Evolutionary conservation across 2,113 vertebrate genomes (phyloP).

Genomic region (Sylvietta virens): DNA sequence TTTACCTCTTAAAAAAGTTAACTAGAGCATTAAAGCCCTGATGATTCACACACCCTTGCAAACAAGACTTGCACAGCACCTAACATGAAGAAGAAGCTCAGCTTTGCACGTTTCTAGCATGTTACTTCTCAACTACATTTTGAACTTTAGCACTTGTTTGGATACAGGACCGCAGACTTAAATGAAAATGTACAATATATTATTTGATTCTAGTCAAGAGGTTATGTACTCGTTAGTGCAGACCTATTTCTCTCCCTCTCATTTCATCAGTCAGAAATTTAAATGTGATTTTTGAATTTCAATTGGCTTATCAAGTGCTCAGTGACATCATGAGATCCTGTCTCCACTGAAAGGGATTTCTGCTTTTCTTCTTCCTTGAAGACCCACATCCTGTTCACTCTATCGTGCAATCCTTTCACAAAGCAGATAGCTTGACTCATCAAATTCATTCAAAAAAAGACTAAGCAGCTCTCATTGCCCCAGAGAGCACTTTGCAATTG

Average conservation of each 20-base stretch:
- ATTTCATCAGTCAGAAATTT: slow-evolving; percentile 13
- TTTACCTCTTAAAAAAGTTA: neutral
- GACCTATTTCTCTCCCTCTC: slow-evolving; percentile 21
- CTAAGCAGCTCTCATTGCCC: slow-evolving; percentile 29
- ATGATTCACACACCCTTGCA: neutral
- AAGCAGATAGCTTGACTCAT: slow-evolving; percentile 29
- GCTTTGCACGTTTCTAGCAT: neutral
- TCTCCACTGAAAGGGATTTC: neutral
- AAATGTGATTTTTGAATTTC: slow-evolving; percentile 35
- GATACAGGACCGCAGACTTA: neutral
- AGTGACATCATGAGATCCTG: neutral
- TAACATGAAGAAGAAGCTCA: neutral
- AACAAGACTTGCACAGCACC: neutral
- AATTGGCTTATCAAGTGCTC: slow-evolving; percentile 30
- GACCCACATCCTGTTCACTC: slow-evolving; percentile 14
- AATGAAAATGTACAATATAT: neutral
- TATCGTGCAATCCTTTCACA: slow-evolving; percentile 61
- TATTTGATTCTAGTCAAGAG: slow-evolving; percentile 1
- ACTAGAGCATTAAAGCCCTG: neutral
- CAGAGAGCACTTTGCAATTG: neutral
- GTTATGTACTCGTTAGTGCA: neutral
- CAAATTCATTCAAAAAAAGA: slow-evolving; percentile 63
- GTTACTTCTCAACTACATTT: neutral
- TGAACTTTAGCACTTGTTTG: neutral
- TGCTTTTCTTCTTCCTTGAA: slow-evolving; percentile 10